Conservation (phyloP, 2,797 vertebrate genomes). For the Luscinia luscinia region DNA sequence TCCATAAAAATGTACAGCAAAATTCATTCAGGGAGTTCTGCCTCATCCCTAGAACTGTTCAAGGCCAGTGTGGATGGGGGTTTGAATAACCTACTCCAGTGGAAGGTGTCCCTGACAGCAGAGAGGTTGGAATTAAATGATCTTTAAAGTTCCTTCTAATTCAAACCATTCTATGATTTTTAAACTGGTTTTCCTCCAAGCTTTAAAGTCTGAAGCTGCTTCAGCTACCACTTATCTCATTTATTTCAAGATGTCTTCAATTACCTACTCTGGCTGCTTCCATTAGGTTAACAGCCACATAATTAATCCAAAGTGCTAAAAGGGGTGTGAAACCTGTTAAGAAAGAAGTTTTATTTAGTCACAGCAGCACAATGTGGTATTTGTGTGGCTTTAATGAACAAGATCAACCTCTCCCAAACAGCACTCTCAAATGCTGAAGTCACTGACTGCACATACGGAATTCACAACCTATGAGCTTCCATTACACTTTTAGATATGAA, state of each 20-base stretch:
- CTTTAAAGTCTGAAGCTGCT: neutral
- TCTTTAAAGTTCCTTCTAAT: neutral
- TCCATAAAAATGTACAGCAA: neutral
- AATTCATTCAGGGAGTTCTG: neutral
- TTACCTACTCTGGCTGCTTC: constrained; percentile 4
- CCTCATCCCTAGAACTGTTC: neutral
- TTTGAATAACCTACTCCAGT: neutral
- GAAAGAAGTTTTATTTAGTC: neutral
- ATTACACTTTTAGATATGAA: neutral
- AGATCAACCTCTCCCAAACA: neutral
- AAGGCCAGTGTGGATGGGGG: neutral
- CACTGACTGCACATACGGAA: neutral
- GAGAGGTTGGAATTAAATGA: neutral
- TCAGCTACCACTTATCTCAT: constrained; percentile 24
- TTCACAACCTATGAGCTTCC: neutral
- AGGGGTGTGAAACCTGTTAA: neutral
- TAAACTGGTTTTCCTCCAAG: neutral
- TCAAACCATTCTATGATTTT: neutral
- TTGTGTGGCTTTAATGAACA: neutral
- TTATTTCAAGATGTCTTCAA: constrained; percentile 53
- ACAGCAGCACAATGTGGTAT: neutral
- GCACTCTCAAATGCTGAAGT: neutral
- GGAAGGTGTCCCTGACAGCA: neutral
- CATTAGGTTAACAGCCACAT: constrained; percentile 31
- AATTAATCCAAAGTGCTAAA: constrained; percentile 31